These are phyloP conservation scores for Drosophila asahinai DNA, from an alignment of 1,140 invertebrate species.

Conservation along the genomic window DNA sequence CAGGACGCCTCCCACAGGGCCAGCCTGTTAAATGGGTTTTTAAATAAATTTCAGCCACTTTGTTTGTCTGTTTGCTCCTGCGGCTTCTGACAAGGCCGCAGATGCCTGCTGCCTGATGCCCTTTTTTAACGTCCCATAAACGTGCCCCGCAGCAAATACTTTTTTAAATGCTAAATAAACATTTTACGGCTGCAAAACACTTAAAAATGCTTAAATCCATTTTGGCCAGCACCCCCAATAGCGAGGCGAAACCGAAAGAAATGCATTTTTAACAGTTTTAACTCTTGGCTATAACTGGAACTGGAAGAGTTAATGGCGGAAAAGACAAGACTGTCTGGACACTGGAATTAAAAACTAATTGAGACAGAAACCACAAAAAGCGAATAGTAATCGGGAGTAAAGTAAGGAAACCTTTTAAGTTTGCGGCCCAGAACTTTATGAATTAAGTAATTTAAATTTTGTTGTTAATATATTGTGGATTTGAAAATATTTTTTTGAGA, in stretches of 20 bases:
- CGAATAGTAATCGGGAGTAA: not conserved
- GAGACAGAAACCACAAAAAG: not conserved
- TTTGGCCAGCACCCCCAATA: slow-evolving; percentile 12
- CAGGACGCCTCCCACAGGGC: slow-evolving; percentile 27
- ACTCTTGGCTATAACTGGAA: not conserved
- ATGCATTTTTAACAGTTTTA: not conserved
- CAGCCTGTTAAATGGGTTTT: slow-evolving; percentile 77
- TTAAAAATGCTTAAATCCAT: slow-evolving; percentile 72
- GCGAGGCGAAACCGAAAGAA: slow-evolving; percentile 10
- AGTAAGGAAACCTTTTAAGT: not conserved
- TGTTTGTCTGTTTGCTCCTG: slow-evolving; percentile 69
- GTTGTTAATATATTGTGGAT: no score
- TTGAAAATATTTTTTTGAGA: not conserved
- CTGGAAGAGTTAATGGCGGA: slow-evolving; percentile 24
- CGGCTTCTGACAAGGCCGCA: slow-evolving; percentile 39
- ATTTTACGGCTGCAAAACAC: slow-evolving; percentile 71
- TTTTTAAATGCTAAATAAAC: slow-evolving; percentile 83
- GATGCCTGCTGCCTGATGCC: slow-evolving; percentile 37
- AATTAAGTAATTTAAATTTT: not conserved
- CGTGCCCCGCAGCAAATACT: slow-evolving; percentile 72
- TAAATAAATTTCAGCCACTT: slow-evolving; percentile 78
- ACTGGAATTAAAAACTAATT: slow-evolving; percentile 13
- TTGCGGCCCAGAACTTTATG: no score
- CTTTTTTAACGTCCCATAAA: slow-evolving; percentile 80
- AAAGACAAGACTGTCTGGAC: not conserved